Conservation (phyloP, 2,113 vertebrate species). For the Chamaea fasciata region DNA sequence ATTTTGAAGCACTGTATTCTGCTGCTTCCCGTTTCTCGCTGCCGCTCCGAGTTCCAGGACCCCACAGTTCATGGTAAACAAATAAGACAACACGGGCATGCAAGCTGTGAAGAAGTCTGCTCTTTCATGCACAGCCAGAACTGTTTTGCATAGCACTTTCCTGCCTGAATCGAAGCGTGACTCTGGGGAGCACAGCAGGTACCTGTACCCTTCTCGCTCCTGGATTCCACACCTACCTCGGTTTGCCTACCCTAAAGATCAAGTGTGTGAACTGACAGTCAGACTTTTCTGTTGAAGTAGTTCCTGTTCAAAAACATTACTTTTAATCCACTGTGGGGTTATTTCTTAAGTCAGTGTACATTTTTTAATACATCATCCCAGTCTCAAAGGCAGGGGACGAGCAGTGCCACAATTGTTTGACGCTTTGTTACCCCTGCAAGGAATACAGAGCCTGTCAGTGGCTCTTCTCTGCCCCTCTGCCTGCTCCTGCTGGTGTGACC, state of each 20-base stretch:
- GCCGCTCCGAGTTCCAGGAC: background rate
- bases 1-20: background rate
- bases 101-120: constrained; percentile 20
- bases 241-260: background rate
- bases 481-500: constrained; percentile 40
- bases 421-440: background rate
- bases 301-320: background rate
- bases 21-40: fast-evolving
- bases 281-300: background rate
- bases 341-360: background rate
- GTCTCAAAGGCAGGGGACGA: background rate
- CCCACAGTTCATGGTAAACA: background rate
- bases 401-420: background rate
- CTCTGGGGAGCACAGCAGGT: background rate
- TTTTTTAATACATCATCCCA: background rate
- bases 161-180: background rate
- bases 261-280: background rate
- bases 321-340: background rate
- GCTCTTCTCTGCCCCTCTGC: background rate
- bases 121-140: background rate
- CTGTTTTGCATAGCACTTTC: background rate
- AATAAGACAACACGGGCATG: background rate
- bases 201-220: background rate
- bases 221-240: background rate
- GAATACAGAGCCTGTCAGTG: background rate